A percentile compares a stretch with the other conserved stretches of the same genome.
Conservation (phyloP, 2,888 invertebrate species). For the Operophtera brumata region DNA sequence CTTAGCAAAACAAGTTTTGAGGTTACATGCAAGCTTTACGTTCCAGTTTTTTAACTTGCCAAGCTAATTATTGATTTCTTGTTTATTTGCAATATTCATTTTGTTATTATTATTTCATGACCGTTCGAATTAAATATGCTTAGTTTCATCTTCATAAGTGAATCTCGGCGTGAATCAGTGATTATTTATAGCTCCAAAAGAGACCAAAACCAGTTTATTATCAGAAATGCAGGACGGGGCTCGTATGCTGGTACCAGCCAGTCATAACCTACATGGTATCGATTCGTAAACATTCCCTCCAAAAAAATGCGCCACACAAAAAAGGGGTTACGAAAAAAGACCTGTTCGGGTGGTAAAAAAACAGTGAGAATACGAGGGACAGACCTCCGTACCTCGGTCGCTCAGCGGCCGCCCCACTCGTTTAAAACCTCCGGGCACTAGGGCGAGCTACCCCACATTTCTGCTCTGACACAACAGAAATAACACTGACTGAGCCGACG, state of each 20-base stretch:
- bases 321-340: slow-evolving; percentile 70
- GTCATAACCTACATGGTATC: slow-evolving; percentile 67
- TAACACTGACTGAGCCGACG: slow-evolving; percentile 56
- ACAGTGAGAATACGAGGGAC: slow-evolving; percentile 72
- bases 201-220: slow-evolving; percentile 36
- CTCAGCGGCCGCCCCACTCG: slow-evolving; percentile 71
- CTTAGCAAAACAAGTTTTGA: slow-evolving; percentile 56
- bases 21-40: slow-evolving; percentile 51
- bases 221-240: slow-evolving; percentile 37
- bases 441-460: slow-evolving; percentile 73
- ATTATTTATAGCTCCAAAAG: slow-evolving; percentile 34
- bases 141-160: slow-evolving; percentile 18
- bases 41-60: slow-evolving; percentile 51
- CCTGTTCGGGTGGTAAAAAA: slow-evolving; percentile 67
- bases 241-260: slow-evolving; percentile 48
- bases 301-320: slow-evolving; percentile 66
- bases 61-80: slow-evolving; percentile 43
- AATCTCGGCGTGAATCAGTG: slow-evolving; percentile 30
- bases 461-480: slow-evolving; percentile 64
- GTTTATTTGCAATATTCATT: slow-evolving; percentile 29
- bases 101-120: slow-evolving; percentile 18
- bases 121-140: slow-evolving; percentile 19
- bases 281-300: slow-evolving; percentile 73
- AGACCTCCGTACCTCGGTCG: slow-evolving; percentile 76
- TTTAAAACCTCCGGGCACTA: slow-evolving; percentile 60